Evolutionary conservation across 2,113 vertebrate genomes (phyloP).

Genomic region (Protobothrops mucrosquamatus): DNA sequence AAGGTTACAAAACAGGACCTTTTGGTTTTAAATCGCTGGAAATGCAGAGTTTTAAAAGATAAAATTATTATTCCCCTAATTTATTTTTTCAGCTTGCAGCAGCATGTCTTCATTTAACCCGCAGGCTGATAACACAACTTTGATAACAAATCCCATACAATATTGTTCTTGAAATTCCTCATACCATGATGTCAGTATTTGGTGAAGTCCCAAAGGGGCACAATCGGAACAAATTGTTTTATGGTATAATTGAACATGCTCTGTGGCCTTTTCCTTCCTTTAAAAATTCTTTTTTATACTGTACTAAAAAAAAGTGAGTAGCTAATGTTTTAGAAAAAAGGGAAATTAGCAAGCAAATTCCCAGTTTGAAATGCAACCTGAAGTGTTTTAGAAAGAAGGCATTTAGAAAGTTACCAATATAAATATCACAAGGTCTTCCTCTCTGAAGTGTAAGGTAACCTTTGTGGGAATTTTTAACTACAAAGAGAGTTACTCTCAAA

Average conservation of each 20-base stretch:
- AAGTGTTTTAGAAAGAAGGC: slow-evolving; percentile 7
- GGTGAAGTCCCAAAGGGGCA: slow-evolving; percentile 45
- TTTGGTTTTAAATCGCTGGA: background rate
- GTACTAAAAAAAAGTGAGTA: slow-evolving; percentile 20
- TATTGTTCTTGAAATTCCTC: slow-evolving; percentile 55
- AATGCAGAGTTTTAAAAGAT: background rate
- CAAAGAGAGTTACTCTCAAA: background rate
- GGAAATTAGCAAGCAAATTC: slow-evolving; percentile 44
- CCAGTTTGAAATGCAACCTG: slow-evolving; percentile 36
- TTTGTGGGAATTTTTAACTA: background rate
- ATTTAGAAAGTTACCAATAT: slow-evolving; percentile 5
- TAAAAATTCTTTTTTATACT: slow-evolving; percentile 23
- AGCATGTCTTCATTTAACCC: slow-evolving; percentile 18
- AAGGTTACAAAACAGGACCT: slow-evolving; percentile 17
- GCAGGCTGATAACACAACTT: slow-evolving; percentile 26
- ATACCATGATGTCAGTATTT: slow-evolving; percentile 46
- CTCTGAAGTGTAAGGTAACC: background rate
- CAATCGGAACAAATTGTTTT: slow-evolving; percentile 40
- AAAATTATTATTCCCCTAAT: background rate
- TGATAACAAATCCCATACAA: slow-evolving; percentile 35
- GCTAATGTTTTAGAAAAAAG: slow-evolving; percentile 33
- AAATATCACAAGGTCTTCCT: background rate
- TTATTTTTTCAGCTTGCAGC: slow-evolving; percentile 6
- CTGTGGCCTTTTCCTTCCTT: slow-evolving; percentile 17
- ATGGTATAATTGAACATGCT: background rate